phyloP scores from a whole-genome alignment of 2,113 vertebrate species.

The Sigmodon hispidus region DNA sequence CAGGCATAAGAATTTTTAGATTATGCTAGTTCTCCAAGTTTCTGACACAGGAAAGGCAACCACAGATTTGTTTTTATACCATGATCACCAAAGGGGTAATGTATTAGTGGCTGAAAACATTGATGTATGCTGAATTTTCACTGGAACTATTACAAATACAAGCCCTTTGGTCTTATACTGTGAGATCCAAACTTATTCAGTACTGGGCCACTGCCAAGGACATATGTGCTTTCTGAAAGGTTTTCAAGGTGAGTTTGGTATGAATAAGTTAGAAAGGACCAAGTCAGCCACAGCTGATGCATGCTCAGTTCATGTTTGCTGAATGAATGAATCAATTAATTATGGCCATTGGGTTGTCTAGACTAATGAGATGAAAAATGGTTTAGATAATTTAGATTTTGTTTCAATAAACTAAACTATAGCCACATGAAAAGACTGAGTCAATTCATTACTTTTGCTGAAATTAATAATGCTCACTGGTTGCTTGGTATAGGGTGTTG shows the following conservation, averaged over 20 bases:
- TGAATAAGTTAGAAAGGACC: not conserved
- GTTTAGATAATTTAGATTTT: not conserved
- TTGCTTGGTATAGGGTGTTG: no score
- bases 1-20: not conserved
- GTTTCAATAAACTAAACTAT: constrained; percentile 33
- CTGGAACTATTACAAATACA: not conserved
- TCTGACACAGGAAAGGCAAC: not conserved
- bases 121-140: not conserved
- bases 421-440: not conserved
- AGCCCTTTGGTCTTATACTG: not conserved
- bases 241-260: not conserved
- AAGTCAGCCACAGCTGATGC: not conserved
- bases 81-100: not conserved
- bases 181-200: not conserved
- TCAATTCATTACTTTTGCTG: not conserved
- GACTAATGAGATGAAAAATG: not conserved
- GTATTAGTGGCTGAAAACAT: not conserved
- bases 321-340: not conserved
- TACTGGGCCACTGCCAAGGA: not conserved
- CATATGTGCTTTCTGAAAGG: not conserved
- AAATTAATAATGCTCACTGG: not conserved
- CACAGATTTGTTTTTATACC: not conserved
- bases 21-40: not conserved
- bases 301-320: not conserved
- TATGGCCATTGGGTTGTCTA: not conserved